Base-by-base conservation (phyloP, 1,140 invertebrate species). In the Melipona quadrifasciata region DNA sequence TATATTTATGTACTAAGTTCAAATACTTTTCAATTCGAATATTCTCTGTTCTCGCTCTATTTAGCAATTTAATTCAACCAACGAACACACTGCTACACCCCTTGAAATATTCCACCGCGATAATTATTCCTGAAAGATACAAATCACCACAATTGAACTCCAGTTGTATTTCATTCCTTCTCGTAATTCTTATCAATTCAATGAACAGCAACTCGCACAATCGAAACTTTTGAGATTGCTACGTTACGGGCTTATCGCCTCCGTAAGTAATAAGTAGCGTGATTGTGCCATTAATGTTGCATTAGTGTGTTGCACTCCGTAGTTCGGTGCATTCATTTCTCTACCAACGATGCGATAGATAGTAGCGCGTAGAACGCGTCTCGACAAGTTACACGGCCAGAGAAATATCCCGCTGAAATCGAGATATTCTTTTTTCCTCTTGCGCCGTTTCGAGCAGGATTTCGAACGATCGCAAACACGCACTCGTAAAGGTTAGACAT, bases 251-350 rank as follows among this genome's bases (percentile, higher is more conserved):
- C n/a, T 84, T 51, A 61, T 71, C 67, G 31, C 19, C 61, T 47
- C 39, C 0, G 39, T 47, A 47, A 47, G 39, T 47, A 47, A 34
- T 51, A 53, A 78, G 75, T 55, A n/a, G 57, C 51, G 55, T 58
- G 82, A 79, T 84, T 65, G 67, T 71, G 67, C 65, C 75, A n/a
- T 84, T 79, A 79, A 79, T 64, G 76, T 70, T 79, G 67, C 73
- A 82, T 39, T 67, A 65, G 81, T 57, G 31, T 68, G 12, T 19
- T 34, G 64, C n/a, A 77, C 64, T 55, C 12, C 76, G 55, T 58
- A 71, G 24, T 58, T 75, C 65, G 55, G 27, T 68, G 61, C 39
- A 34, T 84, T 64, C 72, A 84, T 61, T 79, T 72, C 6, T 70
- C 39, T 55, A 47, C 8, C 39, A 24, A 83, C 17, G 64, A 84